Base-by-base conservation (phyloP, 1,140 invertebrate genomes). In the Platyscapa corneri region DNA sequence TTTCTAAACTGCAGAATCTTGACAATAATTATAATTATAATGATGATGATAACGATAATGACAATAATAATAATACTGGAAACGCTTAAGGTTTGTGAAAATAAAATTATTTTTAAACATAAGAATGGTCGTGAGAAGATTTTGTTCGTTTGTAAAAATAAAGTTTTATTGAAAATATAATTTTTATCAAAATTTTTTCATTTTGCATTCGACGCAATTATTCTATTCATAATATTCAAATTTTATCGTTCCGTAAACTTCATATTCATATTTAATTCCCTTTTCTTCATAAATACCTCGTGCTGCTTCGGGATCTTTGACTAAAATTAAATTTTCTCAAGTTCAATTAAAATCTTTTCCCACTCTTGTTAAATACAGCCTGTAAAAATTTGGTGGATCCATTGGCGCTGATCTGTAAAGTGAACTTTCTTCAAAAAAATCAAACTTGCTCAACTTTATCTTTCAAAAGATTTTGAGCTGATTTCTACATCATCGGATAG, bases 301-400 rank as follows among this genome's bases (percentile, higher is more conserved):
- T 1, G 96, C 95, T 0, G 97, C 95, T 34, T 93, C 89, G 12
- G 93, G 88, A 90, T 95, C 95, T 2, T 79, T 79, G 1, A 85
- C 46, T 49, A 85, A 83, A 74, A 85, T 34, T 23, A 49, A 96
- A 86, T 94, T 90, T 0, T 94, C 89, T 34, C 95, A 75, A 98
- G 95, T n/a, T 92, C 97, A 98, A 8, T 97, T 95, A 91, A 96
- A 98, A 14, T 95, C 88, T 72, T 95, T 95, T 82, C 96, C 94
- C n/a, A 99, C 95, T 91, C 95, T 95, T 0, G 98, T 99, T 27
- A 99, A 90, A 90, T 98, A 98, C n/a, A 99, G 94, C 83, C 96
- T 94, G 88, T 96, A 94, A 87, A 96, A 97, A 86, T 95, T 93
- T 0, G 94, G 91, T 3, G 96, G 96, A 30, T n/a, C 93, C 93